These are phyloP conservation scores for Calliphora vicina DNA, from an alignment of 1,140 invertebrate genomes.

Conservation along the genomic window DNA sequence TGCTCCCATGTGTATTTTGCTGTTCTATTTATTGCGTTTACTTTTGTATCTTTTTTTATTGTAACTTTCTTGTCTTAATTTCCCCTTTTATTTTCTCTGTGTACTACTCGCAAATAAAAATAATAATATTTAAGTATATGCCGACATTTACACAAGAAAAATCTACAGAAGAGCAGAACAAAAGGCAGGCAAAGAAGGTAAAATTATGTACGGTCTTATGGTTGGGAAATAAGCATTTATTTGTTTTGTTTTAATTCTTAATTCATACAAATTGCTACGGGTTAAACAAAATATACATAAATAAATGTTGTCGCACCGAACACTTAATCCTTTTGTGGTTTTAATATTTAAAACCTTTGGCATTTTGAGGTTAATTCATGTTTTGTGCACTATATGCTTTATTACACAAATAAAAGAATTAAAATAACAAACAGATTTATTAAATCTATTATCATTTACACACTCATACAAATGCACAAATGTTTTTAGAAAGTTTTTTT, in stretches of 20 bases:
- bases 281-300: background rate
- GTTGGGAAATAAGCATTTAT: background rate
- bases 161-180: background rate
- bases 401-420: no score
- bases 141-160: no score
- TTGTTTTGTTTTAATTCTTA: background rate
- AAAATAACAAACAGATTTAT: no score
- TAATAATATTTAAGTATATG: background rate
- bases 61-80: background rate
- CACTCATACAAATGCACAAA: no score
- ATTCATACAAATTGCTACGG: conserved; percentile 7
- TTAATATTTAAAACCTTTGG: background rate
- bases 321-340: conserved; percentile 1
- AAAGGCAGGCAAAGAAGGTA: background rate
- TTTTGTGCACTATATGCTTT: background rate
- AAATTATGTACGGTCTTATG: conserved; percentile 5
- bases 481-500: no score
- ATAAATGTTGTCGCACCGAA: background rate
- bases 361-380: background rate
- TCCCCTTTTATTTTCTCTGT: background rate
- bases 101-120: background rate
- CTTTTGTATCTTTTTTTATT: background rate
- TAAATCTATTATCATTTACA: no score
- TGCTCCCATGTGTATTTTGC: background rate
- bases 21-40: background rate